Percentiles rank a stretch among this genome's conserved stretches.
Evolutionary conservation across 2,888 invertebrate genomes (phyloP).

Genomic region (Drosophila nigricruria): DNA sequence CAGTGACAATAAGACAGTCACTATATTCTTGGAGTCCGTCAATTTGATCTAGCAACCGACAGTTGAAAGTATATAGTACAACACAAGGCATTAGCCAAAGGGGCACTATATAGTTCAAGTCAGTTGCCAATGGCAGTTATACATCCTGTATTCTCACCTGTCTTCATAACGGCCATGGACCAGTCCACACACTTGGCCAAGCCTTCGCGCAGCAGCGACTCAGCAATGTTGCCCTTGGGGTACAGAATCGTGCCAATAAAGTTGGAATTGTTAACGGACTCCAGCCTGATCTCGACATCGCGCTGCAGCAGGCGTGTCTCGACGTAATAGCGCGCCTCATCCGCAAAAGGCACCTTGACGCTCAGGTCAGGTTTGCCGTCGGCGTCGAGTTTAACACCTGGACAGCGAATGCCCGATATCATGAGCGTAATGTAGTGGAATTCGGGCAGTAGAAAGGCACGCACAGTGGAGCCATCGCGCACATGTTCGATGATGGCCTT

Average conservation of each 20-base stretch:
- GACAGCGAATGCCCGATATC: conserved; percentile 96
- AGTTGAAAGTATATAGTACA: conserved; percentile 50
- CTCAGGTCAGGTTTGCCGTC: conserved; percentile 90
- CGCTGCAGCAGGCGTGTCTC: conserved; percentile 96
- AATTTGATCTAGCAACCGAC: conserved; percentile 75
- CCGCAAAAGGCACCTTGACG: conserved; percentile 90
- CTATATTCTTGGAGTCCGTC: conserved; percentile 84
- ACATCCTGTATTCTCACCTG: conserved; percentile 85
- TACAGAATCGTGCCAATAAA: conserved; percentile 97
- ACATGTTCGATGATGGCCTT: conserved; percentile 98
- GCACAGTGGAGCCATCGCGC: conserved; percentile 97
- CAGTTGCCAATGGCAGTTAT: conserved; percentile 37
- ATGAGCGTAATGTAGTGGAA: conserved; percentile 97
- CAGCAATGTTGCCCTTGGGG: conserved; percentile 97
- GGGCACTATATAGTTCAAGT: conserved; percentile 49
- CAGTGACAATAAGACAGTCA: conserved; percentile 50
- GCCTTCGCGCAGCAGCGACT: conserved; percentile 94
- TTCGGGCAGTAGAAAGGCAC: conserved; percentile 95
- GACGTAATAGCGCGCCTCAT: conserved; percentile 97
- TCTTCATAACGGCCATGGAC: conserved; percentile 93
- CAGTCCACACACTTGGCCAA: conserved; percentile 97
- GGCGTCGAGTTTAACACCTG: conserved; percentile 91
- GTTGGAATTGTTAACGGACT: conserved; percentile 96
- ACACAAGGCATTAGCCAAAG: conserved; percentile 56
- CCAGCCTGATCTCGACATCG: conserved; percentile 95